These are phyloP conservation scores for Phalanger gymnotis DNA, from an alignment of 2,797 vertebrate genomes.

Conservation along the genomic window DNA sequence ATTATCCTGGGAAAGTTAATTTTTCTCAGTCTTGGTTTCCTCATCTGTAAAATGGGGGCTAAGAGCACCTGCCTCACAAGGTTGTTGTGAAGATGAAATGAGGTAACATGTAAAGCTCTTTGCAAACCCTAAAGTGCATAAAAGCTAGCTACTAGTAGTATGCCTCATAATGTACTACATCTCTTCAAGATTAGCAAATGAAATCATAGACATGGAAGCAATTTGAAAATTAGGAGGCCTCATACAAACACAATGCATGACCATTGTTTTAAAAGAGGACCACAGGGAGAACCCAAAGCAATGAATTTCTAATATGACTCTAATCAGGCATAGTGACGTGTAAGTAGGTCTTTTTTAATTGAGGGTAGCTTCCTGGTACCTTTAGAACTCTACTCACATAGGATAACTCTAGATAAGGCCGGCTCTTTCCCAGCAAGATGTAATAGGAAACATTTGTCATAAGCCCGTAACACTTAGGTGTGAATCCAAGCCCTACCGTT, in stretches of 20 bases:
- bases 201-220: constrained; percentile 23
- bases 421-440: neutral
- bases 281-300: constrained; percentile 25
- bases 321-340: neutral
- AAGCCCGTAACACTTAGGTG: neutral
- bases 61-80: neutral
- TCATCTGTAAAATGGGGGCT: neutral
- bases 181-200: neutral
- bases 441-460: neutral
- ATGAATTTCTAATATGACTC: constrained; percentile 29
- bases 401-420: neutral
- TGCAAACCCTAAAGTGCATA: neutral
- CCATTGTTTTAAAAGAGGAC: constrained; percentile 14
- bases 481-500: neutral
- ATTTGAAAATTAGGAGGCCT: constrained; percentile 27
- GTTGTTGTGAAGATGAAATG: neutral
- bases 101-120: neutral
- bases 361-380: neutral
- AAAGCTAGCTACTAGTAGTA: neutral
- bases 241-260: constrained; percentile 10
- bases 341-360: neutral
- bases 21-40: neutral
- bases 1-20: neutral
- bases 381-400: neutral
- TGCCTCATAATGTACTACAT: constrained; percentile 5